Evolutionary conservation across 2,888 invertebrate genomes (phyloP), one percentile per base, ranked within the genome.

Genomic region (Pterostichus madidus): DNA sequence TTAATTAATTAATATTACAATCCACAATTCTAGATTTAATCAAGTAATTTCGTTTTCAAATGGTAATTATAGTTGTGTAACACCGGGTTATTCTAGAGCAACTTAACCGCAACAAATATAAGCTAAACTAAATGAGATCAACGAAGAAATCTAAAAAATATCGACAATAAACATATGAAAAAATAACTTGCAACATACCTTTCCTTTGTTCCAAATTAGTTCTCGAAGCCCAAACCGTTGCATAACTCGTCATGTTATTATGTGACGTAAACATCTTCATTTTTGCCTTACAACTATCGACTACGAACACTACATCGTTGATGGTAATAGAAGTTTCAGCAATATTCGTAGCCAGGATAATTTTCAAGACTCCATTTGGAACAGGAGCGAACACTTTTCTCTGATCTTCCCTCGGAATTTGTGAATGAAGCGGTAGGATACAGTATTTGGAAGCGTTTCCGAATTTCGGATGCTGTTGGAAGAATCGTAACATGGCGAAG

Each of bases 271-370:
- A 99, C 88, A 99, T 92, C 89, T 99, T 99, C 94, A 99, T 97
- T 89, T 99, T 98, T 0, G 98, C 96, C 90, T 99, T 98, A 91
- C 99, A 98, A 59, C 96, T 96, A 89, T 99, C 99, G 84, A 99
- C 96, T 0, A 99, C 99, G 90, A 96, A 99, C 0, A 99, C 98
- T 1, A 99, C 98, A 88, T 99, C 99, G 90, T 99, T 96, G 86
- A 99, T 99, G 0, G 99, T 99, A 85, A 99, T 97, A 5, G 98
- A 98, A 0, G 99, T 98, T 91, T 99, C 99, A 0, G 99, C 99
- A 87, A 99, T 99, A 89, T 99, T 99, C 2, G 99, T 99, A 0
- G 99, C 96, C 13, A 99, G 90, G 87, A 99, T 99, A 80, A 99
- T 96, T 96, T 83, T 83, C 5, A 64, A 77, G 6, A 77, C 39